These are phyloP conservation scores for Drosophila atripex DNA, from an alignment of 2,888 invertebrate genomes.

Conservation along the genomic window DNA sequence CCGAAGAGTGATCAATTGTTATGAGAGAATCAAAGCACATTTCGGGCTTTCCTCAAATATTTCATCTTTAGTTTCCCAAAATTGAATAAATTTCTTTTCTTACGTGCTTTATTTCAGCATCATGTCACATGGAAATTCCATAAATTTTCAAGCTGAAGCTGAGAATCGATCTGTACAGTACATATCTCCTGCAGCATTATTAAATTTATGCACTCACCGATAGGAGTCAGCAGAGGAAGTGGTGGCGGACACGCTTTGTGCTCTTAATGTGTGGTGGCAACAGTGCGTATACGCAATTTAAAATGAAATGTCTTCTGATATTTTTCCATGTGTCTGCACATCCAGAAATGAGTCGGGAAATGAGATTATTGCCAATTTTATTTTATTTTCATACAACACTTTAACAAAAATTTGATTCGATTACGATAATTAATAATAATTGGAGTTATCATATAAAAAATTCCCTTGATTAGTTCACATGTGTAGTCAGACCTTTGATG, in stretches of 20 bases:
- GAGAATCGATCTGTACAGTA: conserved; percentile 18
- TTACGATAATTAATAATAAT: background rate
- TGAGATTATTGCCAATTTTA: conserved; percentile 70
- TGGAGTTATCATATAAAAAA: too few species aligned
- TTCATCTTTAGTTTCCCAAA: background rate
- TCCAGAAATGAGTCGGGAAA: conserved; percentile 57
- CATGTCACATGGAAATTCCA: conserved; percentile 15
- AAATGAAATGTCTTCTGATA: conserved; percentile 51
- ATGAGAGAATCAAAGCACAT: background rate
- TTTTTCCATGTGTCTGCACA: conserved; percentile 4
- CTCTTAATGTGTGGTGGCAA: conserved; percentile 51
- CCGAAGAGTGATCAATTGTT: too few species aligned
- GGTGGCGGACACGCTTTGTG: conserved; percentile 12
- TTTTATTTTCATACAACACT: conserved; percentile 35
- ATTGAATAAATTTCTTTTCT: conserved; percentile 25
- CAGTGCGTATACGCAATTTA: conserved; percentile 72
- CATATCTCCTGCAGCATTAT: conserved; percentile 48
- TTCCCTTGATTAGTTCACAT: too few species aligned
- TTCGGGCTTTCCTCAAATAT: background rate
- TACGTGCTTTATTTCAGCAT: conserved; percentile 14
- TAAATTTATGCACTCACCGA: conserved; percentile 74
- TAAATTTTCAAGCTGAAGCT: conserved; percentile 24
- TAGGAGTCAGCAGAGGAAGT: conserved; percentile 55
- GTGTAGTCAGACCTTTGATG: too few species aligned
- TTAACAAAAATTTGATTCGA: conserved; percentile 50